Evolutionary conservation across 1,140 invertebrate species (phyloP), one percentile per base, ranked within the genome.

Genomic region (Daktulosphaira vitifoliae): DNA sequence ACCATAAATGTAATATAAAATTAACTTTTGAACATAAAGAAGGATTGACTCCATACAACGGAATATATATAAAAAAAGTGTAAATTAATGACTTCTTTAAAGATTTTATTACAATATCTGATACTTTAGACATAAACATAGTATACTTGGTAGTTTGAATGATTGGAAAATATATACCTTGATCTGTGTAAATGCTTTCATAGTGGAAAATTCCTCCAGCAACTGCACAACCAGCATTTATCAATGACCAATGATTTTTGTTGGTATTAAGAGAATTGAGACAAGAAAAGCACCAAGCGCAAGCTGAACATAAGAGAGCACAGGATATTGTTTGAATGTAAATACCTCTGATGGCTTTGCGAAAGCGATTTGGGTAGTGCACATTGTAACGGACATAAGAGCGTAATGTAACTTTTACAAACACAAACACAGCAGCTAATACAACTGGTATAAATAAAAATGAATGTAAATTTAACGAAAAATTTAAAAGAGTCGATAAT

Each of bases 121-220:
- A 33, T 5, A 46, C 38, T 62, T 46, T 62, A 3, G 56, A 33
- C 56, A 62, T 62, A 22, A 62, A 62, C 56, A 62, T 62, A 3
- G 42, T 26, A 4, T 48, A 62, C n/a, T 62, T 62, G 2, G 42
- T 48, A 1, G 56, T 62, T n/a, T 62, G 42, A 11, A 62, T 62
- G 26, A 62, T 48, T 0, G 56, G 56, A 18, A 62, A 62, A 18
- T 62, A 39, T 46, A 48, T 46, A 11, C 46, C 42, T 22, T 48
- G 42, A 29, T 46, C 25, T n/a, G n/a, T 23, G 8, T 48, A 62
- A 29, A 48, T 7, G 3, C 44, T 62, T 33, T 62, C 56, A 33
- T 48, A 62, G 9, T 48, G 11, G 7, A 29, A 62, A 15, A 62
- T 9, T 7, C n/a, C 26, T 3, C 56, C 56, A 13, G 42, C 26